Evolutionary conservation across 2,113 vertebrate genomes (phyloP).

Genomic region (Corapipo altera): DNA sequence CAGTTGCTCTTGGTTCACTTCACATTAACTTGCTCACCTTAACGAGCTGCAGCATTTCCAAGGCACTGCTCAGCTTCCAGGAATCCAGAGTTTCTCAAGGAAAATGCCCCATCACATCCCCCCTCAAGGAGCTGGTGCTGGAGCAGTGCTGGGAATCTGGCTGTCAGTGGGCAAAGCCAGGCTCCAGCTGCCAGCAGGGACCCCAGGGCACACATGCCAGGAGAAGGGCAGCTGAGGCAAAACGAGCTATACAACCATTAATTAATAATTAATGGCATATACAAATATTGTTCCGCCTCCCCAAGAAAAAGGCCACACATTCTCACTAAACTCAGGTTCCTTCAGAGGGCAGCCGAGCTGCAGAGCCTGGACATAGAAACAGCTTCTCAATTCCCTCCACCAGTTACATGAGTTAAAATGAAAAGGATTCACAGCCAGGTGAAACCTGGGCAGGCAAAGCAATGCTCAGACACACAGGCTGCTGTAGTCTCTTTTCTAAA

Average conservation of each 20-base stretch:
- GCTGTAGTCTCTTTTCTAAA: neutral
- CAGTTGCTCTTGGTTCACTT: neutral
- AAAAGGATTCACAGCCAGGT: neutral
- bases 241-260: neutral
- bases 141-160: neutral
- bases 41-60: neutral
- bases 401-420: neutral
- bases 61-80: neutral
- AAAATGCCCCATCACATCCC: neutral
- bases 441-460: neutral
- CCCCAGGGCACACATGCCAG: accelerated
- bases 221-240: neutral
- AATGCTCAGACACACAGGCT: neutral
- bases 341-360: neutral
- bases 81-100: neutral
- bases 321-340: neutral
- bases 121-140: accelerated
- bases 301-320: neutral
- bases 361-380: neutral
- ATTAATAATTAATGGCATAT: neutral
- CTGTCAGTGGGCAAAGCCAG: neutral
- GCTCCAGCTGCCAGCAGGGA: neutral
- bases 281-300: neutral
- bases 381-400: neutral
- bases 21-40: neutral